A percentile compares a stretch with the other conserved stretches of the same genome.
These are phyloP conservation scores for Eupithecia subfuscata DNA, from an alignment of 2,888 invertebrate species.

Conservation along the genomic window DNA sequence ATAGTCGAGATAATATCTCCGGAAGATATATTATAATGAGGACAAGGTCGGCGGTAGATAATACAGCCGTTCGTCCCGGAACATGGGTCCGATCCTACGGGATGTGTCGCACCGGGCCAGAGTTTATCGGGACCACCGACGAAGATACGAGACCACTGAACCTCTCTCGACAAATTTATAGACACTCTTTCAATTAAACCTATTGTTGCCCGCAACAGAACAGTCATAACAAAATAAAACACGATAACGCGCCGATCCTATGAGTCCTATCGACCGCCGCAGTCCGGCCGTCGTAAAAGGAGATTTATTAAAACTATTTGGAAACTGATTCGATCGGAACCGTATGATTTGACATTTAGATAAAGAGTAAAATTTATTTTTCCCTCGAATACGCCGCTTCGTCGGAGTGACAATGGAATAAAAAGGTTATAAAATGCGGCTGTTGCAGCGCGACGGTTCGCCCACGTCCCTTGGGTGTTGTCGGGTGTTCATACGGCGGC, in stretches of 20 bases:
- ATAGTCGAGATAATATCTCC: constrained; percentile 62
- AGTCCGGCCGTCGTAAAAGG: constrained; percentile 78
- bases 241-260: constrained; percentile 80
- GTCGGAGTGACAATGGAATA: constrained; percentile 82
- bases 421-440: constrained; percentile 82
- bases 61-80: constrained; percentile 71
- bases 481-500: constrained; percentile 66
- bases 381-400: constrained; percentile 72
- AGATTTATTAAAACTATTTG: constrained; percentile 85
- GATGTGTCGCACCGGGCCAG: constrained; percentile 64
- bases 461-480: constrained; percentile 78
- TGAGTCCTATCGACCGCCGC: constrained; percentile 73
- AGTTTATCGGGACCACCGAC: constrained; percentile 79
- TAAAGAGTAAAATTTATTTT: constrained; percentile 83
- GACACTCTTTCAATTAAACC: constrained; percentile 84
- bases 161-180: constrained; percentile 80
- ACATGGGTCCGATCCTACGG: constrained; percentile 71
- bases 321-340: constrained; percentile 83
- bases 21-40: constrained; percentile 76
- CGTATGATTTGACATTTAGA: constrained; percentile 84
- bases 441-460: constrained; percentile 65
- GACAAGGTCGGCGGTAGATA: constrained; percentile 75
- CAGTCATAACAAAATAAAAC: constrained; percentile 80
- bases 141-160: constrained; percentile 61
- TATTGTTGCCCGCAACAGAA: constrained; percentile 76